These are phyloP conservation scores for Mionectes macconnelli DNA, from an alignment of 2,113 vertebrate genomes.

Conservation along the genomic window DNA sequence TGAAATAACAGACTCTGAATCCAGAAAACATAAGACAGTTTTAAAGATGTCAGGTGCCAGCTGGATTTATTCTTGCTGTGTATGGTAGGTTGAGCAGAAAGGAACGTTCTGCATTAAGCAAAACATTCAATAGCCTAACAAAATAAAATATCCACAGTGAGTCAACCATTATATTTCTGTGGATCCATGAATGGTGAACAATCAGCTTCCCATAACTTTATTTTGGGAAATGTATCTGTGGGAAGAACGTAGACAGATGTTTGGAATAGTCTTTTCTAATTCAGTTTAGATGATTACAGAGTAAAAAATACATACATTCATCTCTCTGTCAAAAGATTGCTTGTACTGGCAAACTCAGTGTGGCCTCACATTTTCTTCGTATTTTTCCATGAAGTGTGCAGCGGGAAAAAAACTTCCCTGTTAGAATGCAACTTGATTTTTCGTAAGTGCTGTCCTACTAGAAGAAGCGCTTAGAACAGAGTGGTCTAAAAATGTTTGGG, in stretches of 20 bases:
- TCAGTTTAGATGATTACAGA: slow-evolving; percentile 7
- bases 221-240: slow-evolving; percentile 16
- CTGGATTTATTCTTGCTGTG: not conserved
- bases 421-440: not conserved
- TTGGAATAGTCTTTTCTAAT: not conserved
- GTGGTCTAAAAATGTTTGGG: not conserved
- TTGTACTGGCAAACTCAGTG: not conserved
- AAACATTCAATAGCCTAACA: not conserved
- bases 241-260: slow-evolving; percentile 23
- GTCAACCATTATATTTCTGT: not conserved
- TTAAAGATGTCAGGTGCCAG: not conserved
- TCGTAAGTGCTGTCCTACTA: not conserved
- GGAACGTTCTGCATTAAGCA: not conserved
- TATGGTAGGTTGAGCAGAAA: not conserved
- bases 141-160: slow-evolving; percentile 18
- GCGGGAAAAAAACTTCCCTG: not conserved
- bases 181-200: not conserved
- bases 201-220: not conserved
- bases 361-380: not conserved
- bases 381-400: not conserved
- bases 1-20: not conserved
- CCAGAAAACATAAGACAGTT: not conserved
- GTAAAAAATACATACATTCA: slow-evolving; percentile 1
- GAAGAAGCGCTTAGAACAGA: not conserved
- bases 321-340: slow-evolving; percentile 8